Conservation (phyloP, 1,140 invertebrate species). For the Caenorhabditis tropicalis region DNA sequence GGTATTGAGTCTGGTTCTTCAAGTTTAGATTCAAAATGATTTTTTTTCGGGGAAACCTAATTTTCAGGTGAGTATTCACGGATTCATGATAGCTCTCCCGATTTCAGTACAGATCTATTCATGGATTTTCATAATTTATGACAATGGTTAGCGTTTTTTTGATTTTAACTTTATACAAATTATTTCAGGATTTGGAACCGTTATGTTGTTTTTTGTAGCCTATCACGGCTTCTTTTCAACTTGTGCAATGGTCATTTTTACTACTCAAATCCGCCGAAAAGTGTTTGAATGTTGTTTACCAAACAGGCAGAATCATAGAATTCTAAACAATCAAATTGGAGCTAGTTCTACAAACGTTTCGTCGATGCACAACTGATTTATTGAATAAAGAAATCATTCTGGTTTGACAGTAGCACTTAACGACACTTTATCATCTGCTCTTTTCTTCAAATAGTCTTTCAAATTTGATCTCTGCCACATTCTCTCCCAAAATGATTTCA, state of each 20-base stretch:
- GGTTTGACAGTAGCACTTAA: not conserved
- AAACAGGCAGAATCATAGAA: not conserved
- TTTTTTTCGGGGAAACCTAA: not conserved
- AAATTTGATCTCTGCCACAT: conserved; percentile 63
- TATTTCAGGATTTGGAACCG: not conserved
- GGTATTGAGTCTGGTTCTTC: not conserved
- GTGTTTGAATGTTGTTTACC: not conserved
- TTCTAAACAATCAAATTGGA: not conserved
- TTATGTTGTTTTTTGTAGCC: not conserved
- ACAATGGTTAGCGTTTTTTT: not conserved
- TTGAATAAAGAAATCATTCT: too few relatives aligned
- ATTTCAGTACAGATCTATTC: not conserved
- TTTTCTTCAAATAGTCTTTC: conserved; percentile 63
- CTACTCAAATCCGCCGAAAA: not conserved
- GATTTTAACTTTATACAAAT: not conserved
- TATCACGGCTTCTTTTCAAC: not conserved
- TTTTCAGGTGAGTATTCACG: not conserved
- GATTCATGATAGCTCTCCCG: not conserved
- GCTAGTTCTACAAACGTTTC: not conserved
- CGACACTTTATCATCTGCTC: conserved; percentile 49
- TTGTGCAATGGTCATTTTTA: not conserved
- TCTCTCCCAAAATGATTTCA: conserved; percentile 64
- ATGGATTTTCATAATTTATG: not conserved
- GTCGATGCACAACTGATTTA: not conserved
- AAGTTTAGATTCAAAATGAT: not conserved